Evolutionary conservation across 2,888 invertebrate species (phyloP), one percentile per base, ranked within the genome.

Genomic region (Eumerus sabulonum): DNA sequence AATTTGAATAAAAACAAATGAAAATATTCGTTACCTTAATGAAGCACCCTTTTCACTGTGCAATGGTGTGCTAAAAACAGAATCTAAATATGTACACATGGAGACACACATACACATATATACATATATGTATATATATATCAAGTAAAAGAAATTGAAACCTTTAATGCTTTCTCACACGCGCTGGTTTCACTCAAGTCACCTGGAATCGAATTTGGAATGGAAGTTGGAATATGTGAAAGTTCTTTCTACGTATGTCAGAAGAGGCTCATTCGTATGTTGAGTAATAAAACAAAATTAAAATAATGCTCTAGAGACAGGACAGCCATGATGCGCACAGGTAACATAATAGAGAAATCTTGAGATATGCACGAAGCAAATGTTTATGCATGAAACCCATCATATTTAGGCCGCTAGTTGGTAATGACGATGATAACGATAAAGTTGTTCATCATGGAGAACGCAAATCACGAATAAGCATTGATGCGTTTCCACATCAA

Each of bases 261-360:
- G 35, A 44, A 42, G 17, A 38, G 16, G 19, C 70, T 53, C 71
- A 60, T 70, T 54, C 71, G 57, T 68, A 70, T 54, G 72, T 64
- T 81, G 72, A 82, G 82, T 81, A 81, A 76, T 82, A 81, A 82
- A 82, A 81, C 81, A 81, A 82, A 82, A 81, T 82, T 82, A 76
- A 81, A 82, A 82, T 82, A 81, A 81, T 66, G 74, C 82, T 63
- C 81, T 7, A 14, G 81, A 73, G 82, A 74, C 64, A 50, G 53
- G 63, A 60, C 68, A 63, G 73, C 12, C 36, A 59, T 50, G 60
- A 62, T 67, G 67, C 67, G 27, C 27, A 2, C 27, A 27, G 27
- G 27, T 7, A 27, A 27, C 27, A 27, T 27, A 27, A 27, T 4
- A 27, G 27, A 27, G 27, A 27, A 27, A 27, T 27, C 27, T 40